A percentile compares a stretch with the other conserved stretches of the same genome.
Conservation (phyloP, 2,113 vertebrate species). For the Lophochroa leadbeateri region DNA sequence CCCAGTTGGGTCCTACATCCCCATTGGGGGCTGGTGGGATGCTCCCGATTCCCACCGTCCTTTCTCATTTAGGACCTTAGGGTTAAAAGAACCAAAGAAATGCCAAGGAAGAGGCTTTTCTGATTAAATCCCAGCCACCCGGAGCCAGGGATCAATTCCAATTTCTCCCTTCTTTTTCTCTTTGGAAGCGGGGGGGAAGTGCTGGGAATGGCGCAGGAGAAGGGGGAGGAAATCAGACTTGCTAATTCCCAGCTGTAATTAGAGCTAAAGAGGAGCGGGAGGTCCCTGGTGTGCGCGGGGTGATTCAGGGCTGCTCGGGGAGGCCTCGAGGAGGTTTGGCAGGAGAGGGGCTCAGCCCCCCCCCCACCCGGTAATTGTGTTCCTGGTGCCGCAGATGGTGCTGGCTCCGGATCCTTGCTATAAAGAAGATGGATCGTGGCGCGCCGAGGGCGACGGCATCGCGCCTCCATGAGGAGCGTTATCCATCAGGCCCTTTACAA, state of each 20-base stretch:
- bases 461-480: neutral
- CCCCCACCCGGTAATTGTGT: conserved; percentile 13
- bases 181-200: neutral
- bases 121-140: conserved; percentile 45
- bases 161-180: neutral
- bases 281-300: too few relatives aligned
- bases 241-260: conserved; percentile 26
- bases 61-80: neutral
- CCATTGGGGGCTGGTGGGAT: fast-evolving
- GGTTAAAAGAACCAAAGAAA: conserved; percentile 8
- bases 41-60: neutral
- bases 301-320: neutral
- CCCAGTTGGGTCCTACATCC: too few relatives aligned
- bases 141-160: conserved; percentile 50
- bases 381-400: conserved; percentile 62
- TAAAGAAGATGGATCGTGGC: conserved; percentile 62
- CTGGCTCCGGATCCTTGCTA: neutral
- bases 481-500: conserved; percentile 11
- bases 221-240: conserved; percentile 31
- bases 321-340: neutral
- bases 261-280: neutral
- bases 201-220: fast-evolving
- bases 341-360: neutral
- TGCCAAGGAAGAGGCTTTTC: neutral
- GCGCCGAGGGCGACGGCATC: neutral